Conservation (phyloP, 1,140 invertebrate species). For the Drosophila erecta region DNA sequence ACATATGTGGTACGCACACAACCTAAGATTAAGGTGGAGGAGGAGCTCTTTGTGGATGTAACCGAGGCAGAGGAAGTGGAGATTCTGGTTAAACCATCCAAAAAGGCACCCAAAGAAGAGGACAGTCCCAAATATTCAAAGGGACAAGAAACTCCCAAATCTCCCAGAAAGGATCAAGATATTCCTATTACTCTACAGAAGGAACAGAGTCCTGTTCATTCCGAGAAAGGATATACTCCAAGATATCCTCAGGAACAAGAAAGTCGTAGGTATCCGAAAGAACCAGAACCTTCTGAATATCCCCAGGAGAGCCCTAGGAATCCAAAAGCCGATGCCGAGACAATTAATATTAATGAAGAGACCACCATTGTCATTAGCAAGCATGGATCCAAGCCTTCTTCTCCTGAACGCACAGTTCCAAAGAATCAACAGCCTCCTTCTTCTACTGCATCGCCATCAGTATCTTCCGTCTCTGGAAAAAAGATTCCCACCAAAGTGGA, state of each 20-base stretch:
- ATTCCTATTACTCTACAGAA: neutral
- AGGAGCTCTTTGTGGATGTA: slow-evolving; percentile 44
- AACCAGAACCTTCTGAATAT: neutral
- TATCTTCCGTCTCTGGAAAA: neutral
- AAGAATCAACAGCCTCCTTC: slow-evolving; percentile 12
- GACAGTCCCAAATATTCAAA: slow-evolving; percentile 10
- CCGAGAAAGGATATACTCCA: neutral
- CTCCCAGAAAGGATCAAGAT: slow-evolving; percentile 3
- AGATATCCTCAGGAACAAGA: slow-evolving; percentile 17
- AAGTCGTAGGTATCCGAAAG: slow-evolving; percentile 11
- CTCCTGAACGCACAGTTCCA: slow-evolving; percentile 36
- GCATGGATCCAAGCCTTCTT: slow-evolving; percentile 44
- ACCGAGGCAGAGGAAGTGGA: slow-evolving; percentile 39
- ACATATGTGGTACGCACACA: slow-evolving; percentile 55
- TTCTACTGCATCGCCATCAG: slow-evolving; percentile 3
- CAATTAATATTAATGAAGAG: slow-evolving; percentile 44
- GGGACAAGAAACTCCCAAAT: neutral
- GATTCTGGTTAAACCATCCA: neutral
- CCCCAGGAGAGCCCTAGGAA: neutral
- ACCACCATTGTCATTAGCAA: slow-evolving; percentile 55
- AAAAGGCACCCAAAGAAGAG: neutral
- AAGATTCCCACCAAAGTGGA: slow-evolving; percentile 14
- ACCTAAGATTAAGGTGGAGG: slow-evolving; percentile 61
- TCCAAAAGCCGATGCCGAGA: slow-evolving; percentile 27
- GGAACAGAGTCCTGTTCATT: slow-evolving; percentile 1